Percentiles rank a stretch among this genome's conserved stretches.
Evolutionary conservation across 2,888 invertebrate genomes (phyloP).

Genomic region (Dyspetes luteomarginatus): DNA sequence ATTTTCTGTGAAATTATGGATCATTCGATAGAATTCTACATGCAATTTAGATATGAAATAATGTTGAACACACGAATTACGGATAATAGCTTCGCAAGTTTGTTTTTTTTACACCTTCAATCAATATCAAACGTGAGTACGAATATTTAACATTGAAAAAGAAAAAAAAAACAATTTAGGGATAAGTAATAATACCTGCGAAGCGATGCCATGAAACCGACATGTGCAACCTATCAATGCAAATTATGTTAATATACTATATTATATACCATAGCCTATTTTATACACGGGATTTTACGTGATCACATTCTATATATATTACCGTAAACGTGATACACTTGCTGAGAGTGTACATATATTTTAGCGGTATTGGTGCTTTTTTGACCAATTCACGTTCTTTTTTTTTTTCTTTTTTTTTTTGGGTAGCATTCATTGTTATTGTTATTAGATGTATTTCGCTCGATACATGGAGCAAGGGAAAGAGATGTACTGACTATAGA

Average conservation of each 20-base stretch:
- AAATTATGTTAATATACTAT: slow-evolving; percentile 76
- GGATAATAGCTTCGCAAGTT: slow-evolving; percentile 29
- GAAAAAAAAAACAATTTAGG: too few species aligned
- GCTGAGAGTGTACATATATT: slow-evolving; percentile 67
- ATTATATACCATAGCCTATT: slow-evolving; percentile 55
- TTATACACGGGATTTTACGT: slow-evolving; percentile 63
- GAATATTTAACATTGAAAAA: background rate
- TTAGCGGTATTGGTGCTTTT: slow-evolving; percentile 73
- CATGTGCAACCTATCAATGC: slow-evolving; percentile 83
- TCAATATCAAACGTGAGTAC: background rate
- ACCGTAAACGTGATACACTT: slow-evolving; percentile 59
- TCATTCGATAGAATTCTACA: background rate
- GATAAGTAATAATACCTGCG: slow-evolving; percentile 47
- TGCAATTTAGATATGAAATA: slow-evolving; percentile 41
- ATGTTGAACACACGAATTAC: too few species aligned
- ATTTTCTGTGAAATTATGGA: slow-evolving; percentile 3
- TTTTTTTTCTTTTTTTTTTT: too few species aligned
- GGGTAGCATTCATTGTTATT: slow-evolving; percentile 51
- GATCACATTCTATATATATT: slow-evolving; percentile 43
- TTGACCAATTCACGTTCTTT: slow-evolving; percentile 63
- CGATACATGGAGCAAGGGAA: background rate
- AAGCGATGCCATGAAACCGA: slow-evolving; percentile 76
- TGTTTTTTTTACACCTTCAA: background rate
- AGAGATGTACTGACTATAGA: background rate
- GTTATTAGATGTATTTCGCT: slow-evolving; percentile 16